Evolutionary conservation across 1,140 invertebrate genomes (phyloP), one percentile per base, ranked within the genome.

Genomic region (Scylla paramamosain): DNA sequence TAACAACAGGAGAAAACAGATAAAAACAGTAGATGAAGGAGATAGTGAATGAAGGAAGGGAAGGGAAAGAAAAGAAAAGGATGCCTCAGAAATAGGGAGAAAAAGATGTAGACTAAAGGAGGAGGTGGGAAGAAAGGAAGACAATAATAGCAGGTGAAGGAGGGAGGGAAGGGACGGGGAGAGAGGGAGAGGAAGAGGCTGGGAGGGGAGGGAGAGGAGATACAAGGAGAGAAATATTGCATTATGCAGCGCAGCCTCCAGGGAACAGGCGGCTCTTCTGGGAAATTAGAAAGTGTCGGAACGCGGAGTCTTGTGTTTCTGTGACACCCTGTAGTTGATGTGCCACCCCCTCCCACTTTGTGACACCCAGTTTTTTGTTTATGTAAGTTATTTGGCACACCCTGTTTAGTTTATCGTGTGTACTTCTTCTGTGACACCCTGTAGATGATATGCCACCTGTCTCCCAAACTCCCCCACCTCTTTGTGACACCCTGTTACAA

Each of bases 301-400:
- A 77, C n/a, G 67, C 20, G 67, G 25, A 77, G 67, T 77, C 67
- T 77, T 77, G 67, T 77, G 67, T 77, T 77, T 77, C 67, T 77
- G 67, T 77, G 67, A 77, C 67, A 77, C 67, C 67, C 67, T 77
- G 67, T 77, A 77, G 67, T 77, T 77, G 67, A 77, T 77, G 67
- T 77, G 67, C 67, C 67, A n/a, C 67, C 67, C 20, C n/a, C n/a
- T 8, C 25, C 67, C 39, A 2, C n/a, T 8, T n/a, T n/a, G 67
- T 20, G 67, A 77, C 67, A 77, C 67, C n/a, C 67, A 16, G 67
- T 77, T 77, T 12, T n/a, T 77, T 2, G 10, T 7, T 25, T 77
- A 20, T 77, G n/a, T 25, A n/a, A 12, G 67, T 77, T n/a, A 59
- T 59, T 59, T 59, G 67, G 3, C 67, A 77, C 67, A 77, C 67